Base-by-base conservation (phyloP, 1,140 invertebrate species). In the Thrips palmi region DNA sequence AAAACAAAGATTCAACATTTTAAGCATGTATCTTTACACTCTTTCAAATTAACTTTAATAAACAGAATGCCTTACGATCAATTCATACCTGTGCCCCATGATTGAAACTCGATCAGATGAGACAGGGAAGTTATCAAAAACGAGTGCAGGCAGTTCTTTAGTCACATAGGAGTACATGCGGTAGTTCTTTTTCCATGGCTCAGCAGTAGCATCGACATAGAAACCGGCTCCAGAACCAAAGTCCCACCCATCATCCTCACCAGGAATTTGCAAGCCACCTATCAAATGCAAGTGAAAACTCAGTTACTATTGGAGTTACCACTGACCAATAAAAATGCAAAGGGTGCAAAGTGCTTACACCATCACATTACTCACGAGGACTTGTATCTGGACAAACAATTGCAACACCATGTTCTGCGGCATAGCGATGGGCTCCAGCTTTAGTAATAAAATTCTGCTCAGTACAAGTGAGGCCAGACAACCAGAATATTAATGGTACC, bases 381-480 rank as follows among this genome's bases (percentile, higher is more conserved):
- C 91, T 97, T 0, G 94, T 98, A 53, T 98, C 94, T 4, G 93
- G 91, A 46, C 76, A 75, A 2, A 98, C 80, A 29, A 97, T 69
- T 45, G 89, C 72, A 1, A 94, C 57, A 10, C 77, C 74, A 54
- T 84, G 62, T 53, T 91, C 62, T 18, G 83, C 65, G 33, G 91
- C 91, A 52, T 74, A 76, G 57, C 69, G 70, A 63, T 98, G 94
- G 45, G 82, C 78, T 24, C 91, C 92, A 33, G 88, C 73, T 64
- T 99, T 99, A 34, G 84, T 74, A 33, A 96, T 81, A 54, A 97
- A 96, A 64, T 98, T 98, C 49, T 87, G 74, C 57, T 98, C 93
- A 19, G 75, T 93, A 54, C 93, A 97, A 1, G 83, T 89, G 4
- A 99, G 61, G 8, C 92, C 92, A 32, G 92, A 96, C 0, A 97